phyloP scores from a whole-genome alignment of 2,113 vertebrate species.

The Neodon shergylaensis region DNA sequence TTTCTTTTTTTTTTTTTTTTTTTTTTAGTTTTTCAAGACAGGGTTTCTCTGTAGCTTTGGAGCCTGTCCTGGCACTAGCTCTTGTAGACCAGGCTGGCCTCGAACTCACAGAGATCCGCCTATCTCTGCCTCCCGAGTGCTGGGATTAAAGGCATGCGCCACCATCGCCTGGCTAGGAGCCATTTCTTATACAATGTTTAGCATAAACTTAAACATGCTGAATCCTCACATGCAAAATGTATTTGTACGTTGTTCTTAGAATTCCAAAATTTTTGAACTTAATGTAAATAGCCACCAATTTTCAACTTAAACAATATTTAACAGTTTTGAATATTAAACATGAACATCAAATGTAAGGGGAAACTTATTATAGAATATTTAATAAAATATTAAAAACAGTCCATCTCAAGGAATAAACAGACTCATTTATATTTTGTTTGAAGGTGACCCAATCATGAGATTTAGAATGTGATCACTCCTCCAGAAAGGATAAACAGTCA shows the following conservation, averaged over 20 bases:
- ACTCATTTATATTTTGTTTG: conserved; percentile 25
- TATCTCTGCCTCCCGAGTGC: no score
- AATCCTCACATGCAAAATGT: background rate
- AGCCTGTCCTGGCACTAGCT: no score
- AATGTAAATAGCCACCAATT: background rate
- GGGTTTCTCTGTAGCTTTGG: no score
- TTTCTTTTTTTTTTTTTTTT: no score
- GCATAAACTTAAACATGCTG: background rate
- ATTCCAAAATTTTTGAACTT: background rate
- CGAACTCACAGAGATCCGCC: no score
- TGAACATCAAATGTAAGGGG: background rate
- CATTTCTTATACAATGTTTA: background rate
- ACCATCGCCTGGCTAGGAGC: no score
- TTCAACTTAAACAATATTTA: background rate
- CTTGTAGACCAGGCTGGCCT: no score
- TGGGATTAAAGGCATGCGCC: no score
- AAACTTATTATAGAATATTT: background rate
- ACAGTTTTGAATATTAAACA: background rate
- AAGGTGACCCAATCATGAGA: background rate
- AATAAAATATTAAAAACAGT: conserved; percentile 30
- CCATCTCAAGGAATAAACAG: background rate
- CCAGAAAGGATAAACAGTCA: background rate
- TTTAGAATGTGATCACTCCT: conserved; percentile 53
- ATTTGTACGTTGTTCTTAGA: background rate
- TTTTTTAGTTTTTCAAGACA: no score